A percentile compares a stretch with the other conserved stretches of the same genome.
phyloP scores from a whole-genome alignment of 2,888 invertebrate species.

The Baronia brevicornis region DNA sequence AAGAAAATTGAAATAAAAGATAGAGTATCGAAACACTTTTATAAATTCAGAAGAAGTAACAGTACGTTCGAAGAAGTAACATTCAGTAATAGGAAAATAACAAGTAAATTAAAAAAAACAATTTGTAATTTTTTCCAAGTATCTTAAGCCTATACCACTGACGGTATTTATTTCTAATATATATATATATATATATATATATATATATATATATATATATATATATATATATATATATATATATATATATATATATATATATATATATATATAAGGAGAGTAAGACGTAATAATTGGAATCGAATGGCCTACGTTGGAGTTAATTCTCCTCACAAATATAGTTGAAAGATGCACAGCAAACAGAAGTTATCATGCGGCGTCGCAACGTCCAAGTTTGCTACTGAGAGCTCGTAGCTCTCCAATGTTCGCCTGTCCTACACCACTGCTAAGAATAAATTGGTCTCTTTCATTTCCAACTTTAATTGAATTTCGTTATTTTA shows the following conservation, averaged over 20 bases:
- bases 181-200: no score
- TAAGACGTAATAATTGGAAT: no score
- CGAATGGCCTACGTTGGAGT: no score
- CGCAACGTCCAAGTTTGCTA: conserved; percentile 40
- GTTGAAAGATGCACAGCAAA: conserved; percentile 29
- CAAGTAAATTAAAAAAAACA: conserved; percentile 6
- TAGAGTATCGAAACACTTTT: no score
- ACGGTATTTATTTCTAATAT: no score
- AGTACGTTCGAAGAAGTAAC: no score
- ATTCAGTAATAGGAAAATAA: conserved; percentile 8
- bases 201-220: no score
- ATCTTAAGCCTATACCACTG: not conserved
- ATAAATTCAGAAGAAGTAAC: no score
- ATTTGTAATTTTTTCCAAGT: not conserved
- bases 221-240: no score
- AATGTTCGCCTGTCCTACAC: conserved; percentile 29
- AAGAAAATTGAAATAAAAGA: no score
- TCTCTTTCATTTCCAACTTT: conserved; percentile 22
- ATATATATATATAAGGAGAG: no score
- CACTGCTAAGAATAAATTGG: conserved; percentile 26
- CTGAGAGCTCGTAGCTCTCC: conserved; percentile 33
- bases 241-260: no score
- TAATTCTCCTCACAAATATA: conserved; percentile 23
- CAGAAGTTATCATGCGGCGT: conserved; percentile 45
- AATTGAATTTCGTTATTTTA: conserved; percentile 12